Percentiles rank a stretch among this genome's conserved stretches.
Evolutionary conservation across 2,888 invertebrate genomes (phyloP).

Genomic region (Eupithecia pulchellata): DNA sequence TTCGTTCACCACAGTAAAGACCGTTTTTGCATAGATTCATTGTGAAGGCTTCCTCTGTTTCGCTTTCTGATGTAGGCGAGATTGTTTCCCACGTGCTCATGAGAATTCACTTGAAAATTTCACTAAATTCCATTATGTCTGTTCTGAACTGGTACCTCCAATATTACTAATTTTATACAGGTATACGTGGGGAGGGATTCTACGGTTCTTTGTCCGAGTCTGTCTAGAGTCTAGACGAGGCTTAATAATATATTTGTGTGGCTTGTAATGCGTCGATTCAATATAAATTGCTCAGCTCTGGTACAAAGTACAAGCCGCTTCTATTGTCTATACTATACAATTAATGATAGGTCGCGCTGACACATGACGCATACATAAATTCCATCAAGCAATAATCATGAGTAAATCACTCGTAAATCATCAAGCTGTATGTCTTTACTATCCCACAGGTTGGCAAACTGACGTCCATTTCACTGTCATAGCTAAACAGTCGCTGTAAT

Average conservation of each 20-base stretch:
- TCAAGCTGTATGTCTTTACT: conserved; percentile 35
- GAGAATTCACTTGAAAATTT: not conserved
- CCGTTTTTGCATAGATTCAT: not conserved
- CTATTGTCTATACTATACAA: not conserved
- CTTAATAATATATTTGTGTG: not conserved
- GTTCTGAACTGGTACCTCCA: not conserved
- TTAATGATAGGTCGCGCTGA: conserved; percentile 1
- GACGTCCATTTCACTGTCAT: conserved; percentile 19
- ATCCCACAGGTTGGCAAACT: conserved; percentile 24
- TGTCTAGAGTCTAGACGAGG: not conserved
- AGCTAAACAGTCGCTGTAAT: conserved; percentile 37
- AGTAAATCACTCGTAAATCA: conserved; percentile 6
- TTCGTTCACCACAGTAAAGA: not conserved
- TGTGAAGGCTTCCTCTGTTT: not conserved
- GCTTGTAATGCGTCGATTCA: not conserved
- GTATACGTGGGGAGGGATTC: not conserved
- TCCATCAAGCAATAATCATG: conserved; percentile 21
- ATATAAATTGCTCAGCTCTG: not conserved
- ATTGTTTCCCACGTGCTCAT: not conserved
- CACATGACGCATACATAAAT: conserved; percentile 22
- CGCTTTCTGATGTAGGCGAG: not conserved
- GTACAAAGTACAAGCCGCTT: not conserved
- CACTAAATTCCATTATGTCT: not conserved
- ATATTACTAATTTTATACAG: not conserved
- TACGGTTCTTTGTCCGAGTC: conserved; percentile 10